phyloP scores from a whole-genome alignment of 1,140 invertebrate genomes.

The Diploscapter pachys region DNA sequence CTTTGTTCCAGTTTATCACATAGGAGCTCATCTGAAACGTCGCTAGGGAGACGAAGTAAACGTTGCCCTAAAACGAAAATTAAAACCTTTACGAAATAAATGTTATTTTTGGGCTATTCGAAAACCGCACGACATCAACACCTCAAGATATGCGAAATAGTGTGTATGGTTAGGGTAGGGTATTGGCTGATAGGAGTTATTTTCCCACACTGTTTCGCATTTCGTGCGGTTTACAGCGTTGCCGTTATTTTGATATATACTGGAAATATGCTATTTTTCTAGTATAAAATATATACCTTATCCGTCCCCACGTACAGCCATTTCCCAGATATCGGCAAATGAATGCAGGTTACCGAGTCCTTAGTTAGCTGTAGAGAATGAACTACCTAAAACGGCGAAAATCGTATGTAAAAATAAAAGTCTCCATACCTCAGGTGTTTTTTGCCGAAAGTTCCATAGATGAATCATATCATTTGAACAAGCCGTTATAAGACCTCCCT shows the following conservation, averaged over 20 bases:
- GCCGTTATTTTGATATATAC: no score
- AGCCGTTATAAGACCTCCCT: slow-evolving; percentile 84
- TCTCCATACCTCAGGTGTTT: slow-evolving; percentile 79
- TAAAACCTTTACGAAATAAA: no score
- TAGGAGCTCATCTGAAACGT: slow-evolving; percentile 92
- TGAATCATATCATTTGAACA: slow-evolving; percentile 91
- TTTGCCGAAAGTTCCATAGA: slow-evolving; percentile 94
- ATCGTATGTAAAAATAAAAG: slow-evolving; percentile 19
- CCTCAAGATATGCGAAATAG: no score
- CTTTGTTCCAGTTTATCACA: slow-evolving; percentile 99
- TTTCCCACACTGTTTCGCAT: no score
- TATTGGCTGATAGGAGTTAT: no score
- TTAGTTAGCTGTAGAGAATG: slow-evolving; percentile 53
- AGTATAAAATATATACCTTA: slow-evolving; percentile 59
- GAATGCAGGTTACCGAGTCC: slow-evolving; percentile 81
- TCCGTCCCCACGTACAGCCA: slow-evolving; percentile 98
- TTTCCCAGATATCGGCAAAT: slow-evolving; percentile 90
- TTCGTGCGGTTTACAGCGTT: no score
- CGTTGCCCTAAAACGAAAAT: slow-evolving; percentile 71
- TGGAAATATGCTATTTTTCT: slow-evolving; percentile 1
- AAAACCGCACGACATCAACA: no score
- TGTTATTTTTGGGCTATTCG: no score
- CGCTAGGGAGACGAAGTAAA: slow-evolving; percentile 93
- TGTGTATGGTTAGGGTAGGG: no score
- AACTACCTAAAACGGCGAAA: slow-evolving; percentile 46